Conservation (phyloP, 1,140 invertebrate species). For the Pseudomyrmex concolor region DNA sequence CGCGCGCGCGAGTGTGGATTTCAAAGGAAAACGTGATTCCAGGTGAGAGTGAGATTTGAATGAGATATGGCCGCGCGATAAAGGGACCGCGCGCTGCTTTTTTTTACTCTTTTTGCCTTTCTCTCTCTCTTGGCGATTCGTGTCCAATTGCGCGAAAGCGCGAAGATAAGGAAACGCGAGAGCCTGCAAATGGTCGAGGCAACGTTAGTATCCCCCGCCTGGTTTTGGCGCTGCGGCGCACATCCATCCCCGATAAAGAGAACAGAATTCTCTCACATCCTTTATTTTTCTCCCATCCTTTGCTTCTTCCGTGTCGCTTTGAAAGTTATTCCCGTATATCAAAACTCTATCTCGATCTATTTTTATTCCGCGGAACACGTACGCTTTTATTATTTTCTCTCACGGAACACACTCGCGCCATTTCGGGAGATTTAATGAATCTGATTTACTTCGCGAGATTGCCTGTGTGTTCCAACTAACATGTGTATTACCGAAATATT, state of each 20-base stretch:
- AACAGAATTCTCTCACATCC: neutral
- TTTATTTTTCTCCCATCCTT: neutral
- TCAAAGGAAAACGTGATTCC: constrained; percentile 30
- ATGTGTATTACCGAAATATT: constrained; percentile 15
- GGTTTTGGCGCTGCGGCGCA: constrained; percentile 11
- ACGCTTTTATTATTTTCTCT: constrained; percentile 6
- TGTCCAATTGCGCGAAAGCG: constrained; percentile 56
- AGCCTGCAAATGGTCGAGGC: constrained; percentile 39
- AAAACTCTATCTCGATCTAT: neutral
- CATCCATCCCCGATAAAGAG: constrained; percentile 27
- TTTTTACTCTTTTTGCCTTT: neutral
- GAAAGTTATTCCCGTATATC: neutral
- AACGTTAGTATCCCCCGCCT: constrained; percentile 31
- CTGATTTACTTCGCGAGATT: neutral
- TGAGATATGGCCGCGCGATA: constrained; percentile 43
- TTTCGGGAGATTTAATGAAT: neutral
- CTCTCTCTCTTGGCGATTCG: constrained; percentile 36
- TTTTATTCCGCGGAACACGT: neutral
- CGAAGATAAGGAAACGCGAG: constrained; percentile 50
- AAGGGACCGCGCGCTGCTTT: constrained; percentile 8
- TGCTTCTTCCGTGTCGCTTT: neutral
- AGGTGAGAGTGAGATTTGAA: constrained; percentile 61
- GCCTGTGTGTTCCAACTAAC: too few species aligned
- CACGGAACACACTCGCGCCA: neutral
- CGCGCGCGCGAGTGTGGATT: constrained; percentile 16